Evolutionary conservation across 2,113 vertebrate species (phyloP), one percentile per base, ranked within the genome.

Genomic region (Eretmochelys imbricata): DNA sequence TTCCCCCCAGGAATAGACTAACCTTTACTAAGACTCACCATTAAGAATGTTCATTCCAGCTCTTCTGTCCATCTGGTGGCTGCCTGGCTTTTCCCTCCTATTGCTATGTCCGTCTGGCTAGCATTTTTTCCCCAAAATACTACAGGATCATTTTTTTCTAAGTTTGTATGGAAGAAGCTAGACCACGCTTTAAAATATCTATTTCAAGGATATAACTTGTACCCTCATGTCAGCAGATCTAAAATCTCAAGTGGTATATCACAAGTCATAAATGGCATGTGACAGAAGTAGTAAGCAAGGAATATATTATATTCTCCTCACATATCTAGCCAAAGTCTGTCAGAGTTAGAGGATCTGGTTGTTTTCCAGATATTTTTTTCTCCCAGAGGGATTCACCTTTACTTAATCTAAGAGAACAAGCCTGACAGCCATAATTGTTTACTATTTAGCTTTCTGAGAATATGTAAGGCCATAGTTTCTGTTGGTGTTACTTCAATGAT

Each of bases 21-120:
- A 93, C 94, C 85, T 96, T 96, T 78, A 85, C 82, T 89, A 80
- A 87, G 91, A 89, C 11, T 31, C 38, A 65, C 93, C 54, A 76
- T 94, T 91, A 85, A 93, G 93, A 96, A 93, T 96, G 97, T 97
- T 90, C 95, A 93, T 92, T 92, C 55, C 87, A 76, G 59, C 87
- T 96, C 69, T 94, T 84, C 35, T 96, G 72, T 46, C 69, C 80
- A 94, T 95, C 87, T 95, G 90, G 93, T 95, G 96, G 75, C 90
- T 95, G 87, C 81, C 91, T 91, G 85, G 93, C 93, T 90, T 79
- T 59, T 90, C 80, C 55, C 75, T 92, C 95, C 76, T 89, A 80
- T 88, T 89, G 79, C 69, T 95, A 17, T 55, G 92, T 95, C 94
- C 94, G 94, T 90, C 93, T 95, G 90, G 69, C 96, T 62, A 94